These are phyloP conservation scores for Epizoanthus ramosus DNA, from an alignment of 92 coral and sea anemone species.

Conservation along the genomic window DNA sequence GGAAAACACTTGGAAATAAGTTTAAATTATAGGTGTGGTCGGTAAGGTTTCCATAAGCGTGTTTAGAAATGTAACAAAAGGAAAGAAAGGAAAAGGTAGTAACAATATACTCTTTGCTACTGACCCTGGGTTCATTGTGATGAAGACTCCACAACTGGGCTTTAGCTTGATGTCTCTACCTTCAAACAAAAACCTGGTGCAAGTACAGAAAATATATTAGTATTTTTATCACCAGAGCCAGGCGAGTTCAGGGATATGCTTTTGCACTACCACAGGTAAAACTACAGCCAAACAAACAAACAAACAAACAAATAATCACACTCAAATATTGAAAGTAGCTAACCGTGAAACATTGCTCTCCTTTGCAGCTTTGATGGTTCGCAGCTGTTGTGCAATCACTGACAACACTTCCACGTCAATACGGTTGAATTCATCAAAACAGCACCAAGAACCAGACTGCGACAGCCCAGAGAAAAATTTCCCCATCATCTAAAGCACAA, in stretches of 20 bases:
- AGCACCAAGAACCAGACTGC: constrained; percentile 97
- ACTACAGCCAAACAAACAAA: neutral
- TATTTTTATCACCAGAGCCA: neutral
- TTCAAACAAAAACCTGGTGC: constrained; percentile 87
- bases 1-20: no score
- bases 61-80: neutral
- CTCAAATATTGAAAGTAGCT: neutral
- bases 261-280: neutral
- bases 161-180: constrained; percentile 92
- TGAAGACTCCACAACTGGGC: constrained; percentile 85
- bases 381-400: constrained; percentile 94
- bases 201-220: neutral
- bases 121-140: constrained; percentile 99
- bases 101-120: neutral
- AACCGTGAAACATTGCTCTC: constrained; percentile 80
- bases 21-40: no score
- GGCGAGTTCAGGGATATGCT: neutral
- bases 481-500: constrained; percentile 90
- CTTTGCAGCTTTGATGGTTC: constrained; percentile 88
- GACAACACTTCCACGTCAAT: constrained; percentile 98
- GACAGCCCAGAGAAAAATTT: constrained; percentile 95
- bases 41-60: no score
- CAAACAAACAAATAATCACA: neutral
- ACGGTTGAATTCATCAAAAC: constrained; percentile 98
- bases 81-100: neutral